Percentiles rank a stretch among this genome's conserved stretches.
These are phyloP conservation scores for Amblyopsis hoosieri DNA, from an alignment of 2,797 vertebrate species.

Conservation along the genomic window DNA sequence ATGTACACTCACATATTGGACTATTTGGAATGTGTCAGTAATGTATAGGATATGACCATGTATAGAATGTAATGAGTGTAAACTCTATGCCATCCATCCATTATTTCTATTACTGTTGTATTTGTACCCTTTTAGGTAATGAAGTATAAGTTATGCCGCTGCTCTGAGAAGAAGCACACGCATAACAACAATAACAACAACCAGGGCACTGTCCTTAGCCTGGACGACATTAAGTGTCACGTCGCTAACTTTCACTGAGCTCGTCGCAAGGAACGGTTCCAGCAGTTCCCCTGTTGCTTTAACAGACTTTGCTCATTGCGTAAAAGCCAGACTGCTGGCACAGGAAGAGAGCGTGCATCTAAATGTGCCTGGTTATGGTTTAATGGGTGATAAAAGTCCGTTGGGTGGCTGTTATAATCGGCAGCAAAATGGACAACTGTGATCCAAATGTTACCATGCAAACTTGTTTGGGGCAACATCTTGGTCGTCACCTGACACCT, in stretches of 20 bases:
- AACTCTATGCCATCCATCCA: too few species aligned
- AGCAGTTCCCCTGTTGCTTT: constrained; percentile 12
- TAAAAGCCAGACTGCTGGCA: constrained; percentile 22
- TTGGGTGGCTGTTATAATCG: constrained; percentile 7
- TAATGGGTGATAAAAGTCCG: constrained; percentile 1
- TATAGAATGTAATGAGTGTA: too few species aligned
- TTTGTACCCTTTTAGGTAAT: constrained; percentile 81
- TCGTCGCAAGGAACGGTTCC: neutral
- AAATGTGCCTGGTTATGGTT: constrained; percentile 37
- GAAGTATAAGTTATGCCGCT: constrained; percentile 90
- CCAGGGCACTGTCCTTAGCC: constrained; percentile 90
- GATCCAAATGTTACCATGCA: constrained; percentile 23
- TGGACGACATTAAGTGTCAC: constrained; percentile 96
- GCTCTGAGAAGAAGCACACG: constrained; percentile 89
- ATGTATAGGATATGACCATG: too few species aligned
- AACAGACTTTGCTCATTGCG: constrained; percentile 32
- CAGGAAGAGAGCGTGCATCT: constrained; percentile 19
- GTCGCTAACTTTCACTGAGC: constrained; percentile 86
- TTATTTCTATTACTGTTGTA: neutral
- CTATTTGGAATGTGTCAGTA: too few species aligned
- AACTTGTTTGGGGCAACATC: constrained; percentile 37
- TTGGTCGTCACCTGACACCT: constrained; percentile 55
- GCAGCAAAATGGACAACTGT: constrained; percentile 20
- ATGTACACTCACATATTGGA: neutral
- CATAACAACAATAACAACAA: constrained; percentile 85